Base-by-base conservation (phyloP, 1,140 invertebrate species). In the Conopomorpha cramerella region DNA sequence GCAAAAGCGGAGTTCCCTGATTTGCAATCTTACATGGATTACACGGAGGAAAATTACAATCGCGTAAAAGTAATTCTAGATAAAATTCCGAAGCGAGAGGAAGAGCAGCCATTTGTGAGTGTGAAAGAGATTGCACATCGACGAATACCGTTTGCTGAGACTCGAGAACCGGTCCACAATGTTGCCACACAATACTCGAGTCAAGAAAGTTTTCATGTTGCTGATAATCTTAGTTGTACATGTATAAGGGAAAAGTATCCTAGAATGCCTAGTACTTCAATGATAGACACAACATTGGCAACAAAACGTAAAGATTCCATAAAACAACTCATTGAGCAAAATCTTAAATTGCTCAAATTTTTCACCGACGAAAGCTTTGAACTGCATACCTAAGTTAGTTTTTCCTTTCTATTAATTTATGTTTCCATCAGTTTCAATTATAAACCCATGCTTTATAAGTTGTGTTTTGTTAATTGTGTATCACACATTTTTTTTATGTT, bases 341-440 rank as follows among this genome's bases (percentile, higher is more conserved):
- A 64, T 44, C 56, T 58, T 3, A 58, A 61, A 13, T 48, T 70
- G 16, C 45, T 68, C 4, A 58, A 61, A 41, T 30, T 70, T 17
- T 68, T 73, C 41, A 60, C 59, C 8, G 65, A 70, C 32, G 67
- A 67, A 51, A 43, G 25, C 42, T 72, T 45, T 41, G 57, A 72
- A 46, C 55, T 54, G 47, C 38, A 49, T 43, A 33, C 49, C 3
- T 56, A 50, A 48, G 26, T 16, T 23, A 17, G 28, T 34, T 27
- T 25, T 33, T 11, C 16, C 16, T 15, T 28, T 33, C 26, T 12
- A 25, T 4, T 4, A 31, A 15, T 31, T 15, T 29, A 30, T 8
- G 16, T 8, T 25, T 26, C n/a, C n/a, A n/a, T n/a, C n/a, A n/a
- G n/a, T n/a, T n/a, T n/a, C n/a, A n/a, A n/a, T n/a, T n/a, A n/a